A percentile compares a stretch with the other conserved stretches of the same genome.
These are phyloP conservation scores for Tenebrosternarchus preto DNA, from an alignment of 2,113 vertebrate species.

Conservation along the genomic window DNA sequence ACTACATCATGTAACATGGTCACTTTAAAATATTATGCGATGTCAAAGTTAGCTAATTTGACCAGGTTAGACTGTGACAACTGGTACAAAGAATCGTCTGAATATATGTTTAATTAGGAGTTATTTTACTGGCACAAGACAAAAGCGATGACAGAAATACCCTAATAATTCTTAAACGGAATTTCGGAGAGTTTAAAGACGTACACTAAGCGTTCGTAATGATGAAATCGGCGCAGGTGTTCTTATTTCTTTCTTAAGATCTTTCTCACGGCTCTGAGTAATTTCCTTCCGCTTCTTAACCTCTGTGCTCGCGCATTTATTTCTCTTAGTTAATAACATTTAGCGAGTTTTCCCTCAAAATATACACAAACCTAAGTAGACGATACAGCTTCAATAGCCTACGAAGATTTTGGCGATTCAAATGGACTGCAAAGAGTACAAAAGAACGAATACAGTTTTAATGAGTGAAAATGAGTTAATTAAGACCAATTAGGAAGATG, in stretches of 20 bases:
- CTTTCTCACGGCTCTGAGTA: slow-evolving; percentile 24
- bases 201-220: slow-evolving; percentile 60
- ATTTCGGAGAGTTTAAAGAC: slow-evolving; percentile 32
- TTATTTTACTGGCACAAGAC: not conserved
- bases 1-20: too few relatives aligned
- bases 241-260: slow-evolving; percentile 57
- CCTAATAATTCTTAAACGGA: slow-evolving; percentile 37
- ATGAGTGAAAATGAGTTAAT: not conserved
- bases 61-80: too few relatives aligned
- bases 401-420: too few relatives aligned
- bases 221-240: slow-evolving; percentile 57
- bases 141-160: not conserved
- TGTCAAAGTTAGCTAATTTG: not conserved
- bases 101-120: not conserved
- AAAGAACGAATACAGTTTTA: not conserved
- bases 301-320: slow-evolving; percentile 45
- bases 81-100: not conserved
- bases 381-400: not conserved
- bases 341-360: not conserved
- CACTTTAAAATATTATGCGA: not conserved
- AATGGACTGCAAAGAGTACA: not conserved
- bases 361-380: not conserved
- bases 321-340: not conserved
- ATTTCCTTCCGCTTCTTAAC: slow-evolving; percentile 55
- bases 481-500: not conserved